Conservation (phyloP, 1,140 invertebrate genomes). For the Habropoda laboriosa region DNA sequence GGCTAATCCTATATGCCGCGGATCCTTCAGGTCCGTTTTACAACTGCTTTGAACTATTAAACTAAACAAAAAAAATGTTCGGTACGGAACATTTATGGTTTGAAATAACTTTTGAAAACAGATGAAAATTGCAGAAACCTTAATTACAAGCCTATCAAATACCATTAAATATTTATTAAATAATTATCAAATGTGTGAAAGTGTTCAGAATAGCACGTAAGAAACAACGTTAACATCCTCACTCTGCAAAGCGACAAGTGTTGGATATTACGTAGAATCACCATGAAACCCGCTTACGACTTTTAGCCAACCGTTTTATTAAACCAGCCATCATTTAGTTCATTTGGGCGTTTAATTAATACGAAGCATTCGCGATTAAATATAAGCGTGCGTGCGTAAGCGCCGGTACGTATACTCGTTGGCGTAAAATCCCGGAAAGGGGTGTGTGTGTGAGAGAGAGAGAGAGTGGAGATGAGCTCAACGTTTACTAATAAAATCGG, state of each 20-base stretch:
- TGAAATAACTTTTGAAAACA: no score
- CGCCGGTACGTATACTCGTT: not conserved
- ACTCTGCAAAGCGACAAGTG: not conserved
- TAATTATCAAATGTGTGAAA: no score
- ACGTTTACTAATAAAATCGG: conserved; percentile 65
- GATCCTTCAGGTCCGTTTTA: no score
- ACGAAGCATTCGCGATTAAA: not conserved
- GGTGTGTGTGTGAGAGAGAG: not conserved
- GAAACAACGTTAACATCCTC: not conserved
- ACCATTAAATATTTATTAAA: no score
- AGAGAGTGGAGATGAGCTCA: no score
- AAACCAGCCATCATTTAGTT: conserved; percentile 12
- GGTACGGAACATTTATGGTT: no score
- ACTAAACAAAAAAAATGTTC: no score
- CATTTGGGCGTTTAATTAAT: conserved; percentile 39
- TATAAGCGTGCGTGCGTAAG: conserved; percentile 16
- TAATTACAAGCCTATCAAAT: no score
- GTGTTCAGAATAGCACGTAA: no score
- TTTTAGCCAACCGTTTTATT: conserved; percentile 6
- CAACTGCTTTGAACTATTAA: no score
- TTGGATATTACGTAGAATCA: not conserved
- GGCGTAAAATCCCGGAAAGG: not conserved
- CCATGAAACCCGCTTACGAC: no score
- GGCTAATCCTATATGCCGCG: no score
- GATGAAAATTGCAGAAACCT: not conserved